phyloP scores from a whole-genome alignment of 1,140 invertebrate species.

The Trissolcus basalis region DNA sequence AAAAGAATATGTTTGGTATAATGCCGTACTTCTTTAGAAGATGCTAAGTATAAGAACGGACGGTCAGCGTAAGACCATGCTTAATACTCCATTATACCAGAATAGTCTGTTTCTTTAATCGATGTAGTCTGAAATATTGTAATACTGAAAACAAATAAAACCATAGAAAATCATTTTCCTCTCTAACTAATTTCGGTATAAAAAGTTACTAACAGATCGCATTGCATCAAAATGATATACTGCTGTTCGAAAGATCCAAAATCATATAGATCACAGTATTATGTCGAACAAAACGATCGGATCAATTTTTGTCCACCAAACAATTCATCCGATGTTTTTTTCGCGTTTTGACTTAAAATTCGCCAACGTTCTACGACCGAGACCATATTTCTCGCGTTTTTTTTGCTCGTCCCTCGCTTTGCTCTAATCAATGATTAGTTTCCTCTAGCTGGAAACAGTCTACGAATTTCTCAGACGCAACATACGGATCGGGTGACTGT shows the following conservation, averaged over 20 bases:
- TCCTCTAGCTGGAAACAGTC: slow-evolving; percentile 10
- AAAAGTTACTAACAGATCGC: slow-evolving; percentile 1
- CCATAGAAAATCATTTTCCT: too few species aligned
- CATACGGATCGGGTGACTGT: slow-evolving; percentile 9
- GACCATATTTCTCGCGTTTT: slow-evolving; percentile 4
- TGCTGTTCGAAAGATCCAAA: slow-evolving; percentile 9
- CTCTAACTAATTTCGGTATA: slow-evolving; percentile 20
- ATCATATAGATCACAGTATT: slow-evolving; percentile 25
- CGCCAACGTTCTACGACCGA: slow-evolving; percentile 7
- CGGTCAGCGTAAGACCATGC: too few species aligned
- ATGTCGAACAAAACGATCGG: slow-evolving; percentile 16
- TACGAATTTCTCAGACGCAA: slow-evolving; percentile 20
- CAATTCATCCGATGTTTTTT: slow-evolving; percentile 17
- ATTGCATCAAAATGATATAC: too few species aligned
- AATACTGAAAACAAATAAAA: too few species aligned
- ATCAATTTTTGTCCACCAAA: slow-evolving; percentile 5
- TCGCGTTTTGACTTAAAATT: slow-evolving; percentile 2
- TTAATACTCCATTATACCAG: too few species aligned
- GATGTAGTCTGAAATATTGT: too few species aligned
- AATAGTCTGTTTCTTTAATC: too few species aligned
- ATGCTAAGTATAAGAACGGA: too few species aligned
- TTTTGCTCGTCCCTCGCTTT: slow-evolving; percentile 22
- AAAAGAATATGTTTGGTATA: too few species aligned
- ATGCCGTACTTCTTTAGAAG: too few species aligned
- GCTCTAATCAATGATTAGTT: slow-evolving; percentile 40